phyloP scores from a whole-genome alignment of 1,140 invertebrate species.

The Zaprionus tsacasi region DNA sequence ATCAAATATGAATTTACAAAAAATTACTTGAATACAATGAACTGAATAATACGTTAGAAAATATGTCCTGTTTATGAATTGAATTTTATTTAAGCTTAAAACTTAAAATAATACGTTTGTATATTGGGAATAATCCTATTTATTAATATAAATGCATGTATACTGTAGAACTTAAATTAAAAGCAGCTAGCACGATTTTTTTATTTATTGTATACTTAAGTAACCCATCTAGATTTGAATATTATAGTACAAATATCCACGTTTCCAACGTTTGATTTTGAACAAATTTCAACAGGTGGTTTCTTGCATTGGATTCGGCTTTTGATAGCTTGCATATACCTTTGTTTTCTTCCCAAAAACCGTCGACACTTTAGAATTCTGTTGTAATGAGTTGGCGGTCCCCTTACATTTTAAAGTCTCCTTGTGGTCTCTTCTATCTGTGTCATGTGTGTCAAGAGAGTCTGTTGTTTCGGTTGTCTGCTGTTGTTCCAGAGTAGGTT shows the following conservation, averaged over 20 bases:
- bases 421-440: conserved; percentile 39
- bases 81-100: conserved; percentile 67
- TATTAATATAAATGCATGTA: conserved; percentile 76
- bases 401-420: conserved; percentile 34
- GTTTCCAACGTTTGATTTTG: conserved; percentile 41
- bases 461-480: conserved; percentile 4
- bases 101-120: conserved; percentile 50
- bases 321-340: conserved; percentile 52
- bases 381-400: conserved; percentile 23
- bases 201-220: conserved; percentile 51
- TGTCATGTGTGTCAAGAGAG: conserved; percentile 6
- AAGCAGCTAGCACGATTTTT: conserved; percentile 59
- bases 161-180: conserved; percentile 66
- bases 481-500: conserved; percentile 15
- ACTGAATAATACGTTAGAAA: conserved; percentile 66
- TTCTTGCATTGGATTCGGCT: conserved; percentile 71
- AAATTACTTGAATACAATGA: conserved; percentile 68
- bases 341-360: conserved; percentile 54
- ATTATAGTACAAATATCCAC: conserved; percentile 52
- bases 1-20: conserved; percentile 69
- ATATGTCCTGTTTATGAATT: conserved; percentile 58
- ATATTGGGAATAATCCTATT: conserved; percentile 60
- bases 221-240: conserved; percentile 69
- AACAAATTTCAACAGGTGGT: conserved; percentile 75
- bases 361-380: conserved; percentile 49